These are phyloP conservation scores for Balaeniceps rex DNA, from an alignment of 2,113 vertebrate species.

Conservation along the genomic window DNA sequence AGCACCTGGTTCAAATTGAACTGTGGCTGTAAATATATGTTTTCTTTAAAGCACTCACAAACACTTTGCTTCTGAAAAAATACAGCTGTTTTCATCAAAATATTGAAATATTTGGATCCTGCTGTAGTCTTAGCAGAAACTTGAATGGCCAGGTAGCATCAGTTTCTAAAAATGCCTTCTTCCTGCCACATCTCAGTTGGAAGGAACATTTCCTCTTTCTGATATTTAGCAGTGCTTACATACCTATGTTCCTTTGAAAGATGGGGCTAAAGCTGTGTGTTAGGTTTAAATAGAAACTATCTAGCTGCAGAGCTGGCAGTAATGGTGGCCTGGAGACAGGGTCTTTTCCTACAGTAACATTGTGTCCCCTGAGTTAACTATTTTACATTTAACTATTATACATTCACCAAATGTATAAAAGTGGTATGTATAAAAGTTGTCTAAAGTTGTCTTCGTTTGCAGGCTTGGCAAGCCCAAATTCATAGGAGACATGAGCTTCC, in stretches of 20 bases:
- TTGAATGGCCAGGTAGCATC: neutral
- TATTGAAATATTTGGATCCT: neutral
- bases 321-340: neutral
- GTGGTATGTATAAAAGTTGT: neutral
- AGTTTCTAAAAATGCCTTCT: neutral
- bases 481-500: neutral
- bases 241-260: neutral
- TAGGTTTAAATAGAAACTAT: neutral
- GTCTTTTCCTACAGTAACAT: neutral
- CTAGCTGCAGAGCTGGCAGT: neutral
- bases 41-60: neutral
- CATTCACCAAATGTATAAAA: too few species aligned
- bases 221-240: neutral
- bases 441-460: neutral
- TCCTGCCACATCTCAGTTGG: neutral
- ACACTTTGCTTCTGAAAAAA: neutral
- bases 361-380: neutral
- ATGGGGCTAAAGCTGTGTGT: accelerated
- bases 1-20: neutral
- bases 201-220: neutral
- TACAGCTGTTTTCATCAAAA: neutral
- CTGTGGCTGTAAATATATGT: neutral
- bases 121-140: neutral
- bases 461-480: neutral
- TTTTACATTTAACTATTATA: neutral